A percentile compares a stretch with the other conserved stretches of the same genome.
Evolutionary conservation across 2,888 invertebrate genomes (phyloP).

Genomic region (Amaurobius ferox): DNA sequence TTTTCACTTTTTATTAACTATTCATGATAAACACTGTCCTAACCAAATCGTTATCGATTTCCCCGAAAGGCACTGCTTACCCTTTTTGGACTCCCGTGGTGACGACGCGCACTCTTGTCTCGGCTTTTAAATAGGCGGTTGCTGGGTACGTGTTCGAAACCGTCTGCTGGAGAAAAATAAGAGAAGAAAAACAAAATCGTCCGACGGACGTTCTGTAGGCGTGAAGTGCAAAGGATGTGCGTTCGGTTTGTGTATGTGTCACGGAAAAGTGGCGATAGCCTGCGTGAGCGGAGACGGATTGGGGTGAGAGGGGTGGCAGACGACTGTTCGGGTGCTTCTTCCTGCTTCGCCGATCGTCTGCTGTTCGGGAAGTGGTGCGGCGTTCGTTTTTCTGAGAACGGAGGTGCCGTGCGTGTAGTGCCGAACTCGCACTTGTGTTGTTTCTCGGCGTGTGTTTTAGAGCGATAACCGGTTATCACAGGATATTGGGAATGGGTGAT

Average conservation of each 20-base stretch:
- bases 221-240: constrained; percentile 61
- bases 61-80: neutral
- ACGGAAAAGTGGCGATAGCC: constrained; percentile 48
- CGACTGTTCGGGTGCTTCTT: constrained; percentile 12
- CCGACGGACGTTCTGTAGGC: constrained; percentile 46
- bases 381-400: constrained; percentile 3
- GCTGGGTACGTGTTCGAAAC: constrained; percentile 15
- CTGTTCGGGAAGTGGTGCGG: constrained; percentile 24
- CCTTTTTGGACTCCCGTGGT: neutral
- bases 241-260: constrained; percentile 59
- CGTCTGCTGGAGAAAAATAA: neutral
- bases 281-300: constrained; percentile 17
- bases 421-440: neutral
- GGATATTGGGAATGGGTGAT: neutral
- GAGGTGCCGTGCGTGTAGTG: neutral
- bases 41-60: neutral
- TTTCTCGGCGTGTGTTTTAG: neutral
- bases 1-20: neutral
- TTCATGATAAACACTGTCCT: neutral
- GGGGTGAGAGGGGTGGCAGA: neutral
- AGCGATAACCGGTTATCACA: constrained; percentile 1
- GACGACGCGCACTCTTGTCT: neutral
- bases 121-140: neutral
- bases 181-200: constrained; percentile 6
- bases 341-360: constrained; percentile 26